Conservation (phyloP, 1,140 invertebrate species). For the Microvelia longipes region DNA sequence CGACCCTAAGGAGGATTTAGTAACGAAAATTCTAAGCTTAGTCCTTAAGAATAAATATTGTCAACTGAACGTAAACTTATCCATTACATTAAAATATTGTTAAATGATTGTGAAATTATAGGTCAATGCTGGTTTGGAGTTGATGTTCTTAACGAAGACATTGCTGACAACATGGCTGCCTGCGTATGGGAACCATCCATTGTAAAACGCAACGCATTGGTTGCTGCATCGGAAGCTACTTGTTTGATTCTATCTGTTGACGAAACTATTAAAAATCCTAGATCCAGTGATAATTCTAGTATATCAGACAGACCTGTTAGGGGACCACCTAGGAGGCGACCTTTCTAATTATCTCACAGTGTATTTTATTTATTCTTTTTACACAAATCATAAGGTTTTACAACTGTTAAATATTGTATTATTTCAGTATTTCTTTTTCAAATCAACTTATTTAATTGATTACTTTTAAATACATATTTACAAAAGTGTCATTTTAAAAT, state of each 20-base stretch:
- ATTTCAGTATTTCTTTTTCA: no score
- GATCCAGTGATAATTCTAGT: background rate
- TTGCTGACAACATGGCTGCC: conserved; percentile 80
- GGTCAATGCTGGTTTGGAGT: conserved; percentile 85
- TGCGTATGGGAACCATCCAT: conserved; percentile 97
- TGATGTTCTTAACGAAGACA: conserved; percentile 83
- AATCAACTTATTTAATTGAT: no score
- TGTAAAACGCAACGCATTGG: conserved; percentile 92
- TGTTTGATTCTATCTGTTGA: conserved; percentile 93
- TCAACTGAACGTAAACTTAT: no score
- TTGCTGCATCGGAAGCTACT: conserved; percentile 88
- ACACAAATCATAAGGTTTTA: background rate
- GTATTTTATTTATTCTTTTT: background rate
- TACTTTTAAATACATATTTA: no score
- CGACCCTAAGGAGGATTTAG: no score
- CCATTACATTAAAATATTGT: no score
- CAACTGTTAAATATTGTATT: no score
- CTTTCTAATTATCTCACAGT: conserved; percentile 2
- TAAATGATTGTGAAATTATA: no score
- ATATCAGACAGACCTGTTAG: background rate
- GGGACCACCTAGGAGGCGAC: background rate
- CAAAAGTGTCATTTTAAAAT: no score
- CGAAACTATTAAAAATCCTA: conserved; percentile 74
- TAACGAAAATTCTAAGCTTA: no score
- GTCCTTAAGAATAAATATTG: no score